Evolutionary conservation across 2,113 vertebrate species (phyloP).

Genomic region (Phycodurus eques): DNA sequence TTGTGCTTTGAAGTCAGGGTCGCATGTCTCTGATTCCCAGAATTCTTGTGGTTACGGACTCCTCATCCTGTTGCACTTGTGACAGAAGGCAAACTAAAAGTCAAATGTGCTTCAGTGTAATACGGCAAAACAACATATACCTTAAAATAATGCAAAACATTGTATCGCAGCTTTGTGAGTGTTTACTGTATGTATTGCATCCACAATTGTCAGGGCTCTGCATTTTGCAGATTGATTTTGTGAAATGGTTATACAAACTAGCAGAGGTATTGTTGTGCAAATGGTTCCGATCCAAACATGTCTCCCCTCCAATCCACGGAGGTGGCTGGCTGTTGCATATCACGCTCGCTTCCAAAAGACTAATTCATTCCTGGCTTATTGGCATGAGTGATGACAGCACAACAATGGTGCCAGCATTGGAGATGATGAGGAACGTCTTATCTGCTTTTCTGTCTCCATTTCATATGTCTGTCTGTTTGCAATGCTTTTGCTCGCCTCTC

Average conservation of each 20-base stretch:
- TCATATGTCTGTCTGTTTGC: constrained; percentile 22
- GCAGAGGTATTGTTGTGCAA: constrained; percentile 57
- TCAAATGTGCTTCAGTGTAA: neutral
- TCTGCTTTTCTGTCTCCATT: constrained; percentile 46
- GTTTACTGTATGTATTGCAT: neutral
- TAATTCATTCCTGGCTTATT: constrained; percentile 65
- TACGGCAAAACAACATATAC: neutral
- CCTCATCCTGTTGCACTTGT: neutral
- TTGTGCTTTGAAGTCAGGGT: neutral
- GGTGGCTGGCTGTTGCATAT: constrained; percentile 56
- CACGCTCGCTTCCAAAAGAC: constrained; percentile 49
- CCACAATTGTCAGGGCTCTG: neutral
- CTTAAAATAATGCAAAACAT: rapidly evolving
- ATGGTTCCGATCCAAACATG: constrained; percentile 54
- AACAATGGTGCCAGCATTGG: constrained; percentile 51
- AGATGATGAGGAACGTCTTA: constrained; percentile 52
- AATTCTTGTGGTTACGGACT: neutral
- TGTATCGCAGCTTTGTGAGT: neutral
- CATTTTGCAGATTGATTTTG: neutral
- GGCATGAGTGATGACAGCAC: constrained; percentile 58
- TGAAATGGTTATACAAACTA: neutral
- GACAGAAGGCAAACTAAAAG: neutral
- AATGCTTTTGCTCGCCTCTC: constrained; percentile 30
- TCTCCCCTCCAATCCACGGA: constrained; percentile 28
- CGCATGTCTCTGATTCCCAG: neutral